Conservation (phyloP, 2,888 invertebrate species). For the Epiblema foenella region DNA sequence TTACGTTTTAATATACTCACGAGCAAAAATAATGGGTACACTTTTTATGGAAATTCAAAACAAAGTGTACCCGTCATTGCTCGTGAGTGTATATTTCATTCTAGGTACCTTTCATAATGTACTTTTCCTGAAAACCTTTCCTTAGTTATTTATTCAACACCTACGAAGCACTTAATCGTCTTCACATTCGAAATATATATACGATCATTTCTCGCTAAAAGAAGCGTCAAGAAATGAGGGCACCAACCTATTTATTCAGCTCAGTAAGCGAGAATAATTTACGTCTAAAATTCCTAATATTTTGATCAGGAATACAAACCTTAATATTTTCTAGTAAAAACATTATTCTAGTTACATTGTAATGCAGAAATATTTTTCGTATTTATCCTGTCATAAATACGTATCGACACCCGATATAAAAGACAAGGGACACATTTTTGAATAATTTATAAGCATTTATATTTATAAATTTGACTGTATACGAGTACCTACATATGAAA, state of each 20-base stretch:
- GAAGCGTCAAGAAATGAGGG: slow-evolving; percentile 12
- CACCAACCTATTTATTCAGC: slow-evolving; percentile 12
- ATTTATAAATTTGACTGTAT: too few relatives aligned
- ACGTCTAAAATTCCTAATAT: neutral
- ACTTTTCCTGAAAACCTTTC: neutral
- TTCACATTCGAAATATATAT: slow-evolving; percentile 27
- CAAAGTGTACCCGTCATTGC: too few relatives aligned
- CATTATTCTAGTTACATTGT: too few relatives aligned
- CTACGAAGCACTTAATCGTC: slow-evolving; percentile 5
- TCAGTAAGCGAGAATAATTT: slow-evolving; percentile 15
- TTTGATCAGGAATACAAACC: neutral
- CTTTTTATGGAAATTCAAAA: too few relatives aligned
- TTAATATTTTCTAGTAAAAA: neutral
- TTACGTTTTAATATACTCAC: neutral
- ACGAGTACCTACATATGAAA: too few relatives aligned
- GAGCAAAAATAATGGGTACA: too few relatives aligned
- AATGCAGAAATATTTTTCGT: too few relatives aligned
- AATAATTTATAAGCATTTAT: too few relatives aligned
- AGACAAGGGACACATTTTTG: too few relatives aligned
- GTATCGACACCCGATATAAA: too few relatives aligned
- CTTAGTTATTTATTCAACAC: slow-evolving; percentile 5
- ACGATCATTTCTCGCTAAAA: slow-evolving; percentile 25
- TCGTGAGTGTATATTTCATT: too few relatives aligned
- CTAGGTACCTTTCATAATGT: neutral
- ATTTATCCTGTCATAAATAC: too few relatives aligned